Percentiles rank a stretch among this genome's conserved stretches.
These are phyloP conservation scores for Dunckerocampus dactyliophorus DNA, from an alignment of 2,113 vertebrate species.

Conservation along the genomic window DNA sequence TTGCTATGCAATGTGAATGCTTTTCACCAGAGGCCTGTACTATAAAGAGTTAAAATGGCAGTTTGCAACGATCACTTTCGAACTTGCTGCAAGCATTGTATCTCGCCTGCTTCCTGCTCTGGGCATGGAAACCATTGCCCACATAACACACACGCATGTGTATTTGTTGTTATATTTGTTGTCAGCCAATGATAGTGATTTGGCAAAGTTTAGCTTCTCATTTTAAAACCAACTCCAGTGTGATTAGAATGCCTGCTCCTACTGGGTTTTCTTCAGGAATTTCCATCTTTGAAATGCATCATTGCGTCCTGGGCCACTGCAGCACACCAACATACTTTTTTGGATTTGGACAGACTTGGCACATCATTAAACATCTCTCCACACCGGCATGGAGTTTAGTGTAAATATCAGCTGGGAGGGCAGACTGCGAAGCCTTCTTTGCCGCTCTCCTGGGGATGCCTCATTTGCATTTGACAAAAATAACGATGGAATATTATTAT, in stretches of 20 bases:
- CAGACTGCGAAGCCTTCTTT: constrained; percentile 15
- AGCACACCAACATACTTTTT: constrained; percentile 34
- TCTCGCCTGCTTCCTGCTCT: no score
- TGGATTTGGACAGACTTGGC: constrained; percentile 46
- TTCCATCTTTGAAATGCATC: constrained; percentile 36
- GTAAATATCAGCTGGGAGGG: constrained; percentile 37
- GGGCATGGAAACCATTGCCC: no score
- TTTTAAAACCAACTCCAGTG: constrained; percentile 2
- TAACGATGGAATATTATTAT: constrained; percentile 21
- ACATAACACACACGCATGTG: no score
- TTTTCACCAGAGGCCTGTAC: no score
- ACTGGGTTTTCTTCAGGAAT: constrained; percentile 28
- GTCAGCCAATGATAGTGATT: no score
- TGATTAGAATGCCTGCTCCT: constrained; percentile 8
- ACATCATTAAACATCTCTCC: constrained; percentile 56
- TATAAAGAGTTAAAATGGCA: no score
- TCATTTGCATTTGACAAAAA: constrained; percentile 40
- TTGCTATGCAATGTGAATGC: no score
- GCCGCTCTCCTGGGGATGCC: constrained; percentile 19
- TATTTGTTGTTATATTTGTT: no score
- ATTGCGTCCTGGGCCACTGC: constrained; percentile 37
- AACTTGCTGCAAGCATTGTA: no score
- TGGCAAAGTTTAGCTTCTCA: no score
- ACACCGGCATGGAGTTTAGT: constrained; percentile 42
- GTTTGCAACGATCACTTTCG: no score